Base-by-base conservation (phyloP, 2,888 invertebrate species). In the Volucella inflata region DNA sequence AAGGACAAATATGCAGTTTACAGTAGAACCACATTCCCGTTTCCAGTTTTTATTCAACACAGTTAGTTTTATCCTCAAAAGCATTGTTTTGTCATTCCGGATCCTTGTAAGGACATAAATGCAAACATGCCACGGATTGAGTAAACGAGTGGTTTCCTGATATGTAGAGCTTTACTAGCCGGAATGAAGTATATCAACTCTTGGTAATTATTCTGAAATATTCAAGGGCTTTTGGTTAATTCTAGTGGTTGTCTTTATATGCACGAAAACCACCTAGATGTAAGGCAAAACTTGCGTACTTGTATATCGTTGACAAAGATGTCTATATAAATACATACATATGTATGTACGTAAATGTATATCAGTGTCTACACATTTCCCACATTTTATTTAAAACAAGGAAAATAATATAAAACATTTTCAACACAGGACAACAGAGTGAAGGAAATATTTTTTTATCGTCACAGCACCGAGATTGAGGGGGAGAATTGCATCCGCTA, bases 51-150 rank as follows among this genome's bases (percentile, higher is more conserved):
- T 75, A 59, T 65, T 65, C 65, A 74, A 60, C 84, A 70, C 70
- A 76, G 75, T 76, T 65, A 80, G 75, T 80, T 80, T 70, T 84
- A 62, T 71, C 60, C 80, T 71, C 80, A 71, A 75, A 71, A 76
- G 84, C 84, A 71, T 80, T 80, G 80, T 84, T 84, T 80, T 84
- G 79, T 71, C 84, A 80, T 84, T 84, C 84, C 84, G 80, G 80
- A 80, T 76, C 75, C 80, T 84, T 80, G 80, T 84, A 71, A 80
- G 84, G 70, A 71, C 70, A 80, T 84, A 80, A 84, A 80, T 76
- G 84, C 75, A 84, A 84, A 80, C 80, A 84, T 80, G 70, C 84
- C 75, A 75, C 80, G 70, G 62, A 75, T 84, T 84, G 80, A 84
- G 84, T 80, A 84, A 84, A 84, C 80, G 80, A 80, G 84, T 75